These are phyloP conservation scores for Lota lota DNA, from an alignment of 2,113 vertebrate species.

Conservation along the genomic window DNA sequence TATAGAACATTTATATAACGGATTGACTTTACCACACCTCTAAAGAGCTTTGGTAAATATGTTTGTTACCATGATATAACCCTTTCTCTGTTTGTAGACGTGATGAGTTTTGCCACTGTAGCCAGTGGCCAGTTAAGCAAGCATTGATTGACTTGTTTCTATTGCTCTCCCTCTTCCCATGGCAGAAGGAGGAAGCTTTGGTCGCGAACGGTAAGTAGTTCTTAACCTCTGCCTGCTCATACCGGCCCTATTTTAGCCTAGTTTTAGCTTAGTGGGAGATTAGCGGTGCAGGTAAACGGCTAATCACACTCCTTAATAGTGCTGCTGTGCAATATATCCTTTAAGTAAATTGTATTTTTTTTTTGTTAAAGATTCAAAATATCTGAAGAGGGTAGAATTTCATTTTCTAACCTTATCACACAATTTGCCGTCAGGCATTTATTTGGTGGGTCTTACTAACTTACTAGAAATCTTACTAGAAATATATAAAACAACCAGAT, in stretches of 20 bases:
- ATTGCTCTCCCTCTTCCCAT: conserved; percentile 62
- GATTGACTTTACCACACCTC: conserved; percentile 17
- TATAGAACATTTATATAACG: neutral
- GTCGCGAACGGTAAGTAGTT: conserved; percentile 71
- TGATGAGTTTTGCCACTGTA: conserved; percentile 11
- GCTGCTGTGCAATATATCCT: too few relatives aligned
- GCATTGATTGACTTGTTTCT: conserved; percentile 50
- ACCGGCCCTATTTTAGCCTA: conserved; percentile 8
- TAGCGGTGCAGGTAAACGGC: neutral
- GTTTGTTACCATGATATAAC: conserved; percentile 32
- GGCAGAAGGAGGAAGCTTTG: conserved; percentile 71
- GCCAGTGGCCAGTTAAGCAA: conserved; percentile 26
- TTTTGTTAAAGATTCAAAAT: too few relatives aligned
- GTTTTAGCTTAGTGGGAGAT: conserved; percentile 23
- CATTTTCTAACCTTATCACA: too few relatives aligned
- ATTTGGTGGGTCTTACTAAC: too few relatives aligned
- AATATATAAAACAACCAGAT: too few relatives aligned
- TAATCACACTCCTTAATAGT: too few relatives aligned
- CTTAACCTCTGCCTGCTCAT: conserved; percentile 22
- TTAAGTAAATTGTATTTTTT: too few relatives aligned
- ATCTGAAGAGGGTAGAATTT: too few relatives aligned
- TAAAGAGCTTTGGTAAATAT: conserved; percentile 27
- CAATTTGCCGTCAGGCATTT: too few relatives aligned
- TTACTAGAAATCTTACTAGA: too few relatives aligned
- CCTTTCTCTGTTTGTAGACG: conserved; percentile 37